Base-by-base conservation (phyloP, 2,113 vertebrate species). In the Varanus salvator region DNA sequence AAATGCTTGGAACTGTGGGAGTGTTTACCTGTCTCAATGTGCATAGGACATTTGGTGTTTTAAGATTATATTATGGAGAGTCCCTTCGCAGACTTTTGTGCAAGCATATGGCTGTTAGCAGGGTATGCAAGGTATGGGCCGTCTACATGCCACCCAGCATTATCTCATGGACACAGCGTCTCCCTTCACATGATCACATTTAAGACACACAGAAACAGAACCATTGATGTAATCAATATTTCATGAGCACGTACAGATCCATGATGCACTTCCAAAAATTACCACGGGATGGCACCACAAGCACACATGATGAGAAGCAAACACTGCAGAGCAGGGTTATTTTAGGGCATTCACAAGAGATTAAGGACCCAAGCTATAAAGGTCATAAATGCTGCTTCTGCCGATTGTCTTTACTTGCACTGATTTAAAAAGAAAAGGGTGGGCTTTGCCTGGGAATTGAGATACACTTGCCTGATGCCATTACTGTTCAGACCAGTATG, bases 101-200 rank as follows among this genome's bases (percentile, higher is more conserved):
- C 15, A 3, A 14, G 57, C 11, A 12, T 60, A 29, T 80, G 6
- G 11, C 4, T 12, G 27, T 31, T 23, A 9, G 2, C 2, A 34
- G 34, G 23, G 6, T 60, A 66, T 29, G 76, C 15, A 34, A 21
- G 31, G 52, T n/a, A 6, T 44, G 25, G 38, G 9, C 27, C 66
- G 23, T 78, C n/a, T 44, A 8, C 31, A 66, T 77, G 81, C 48
- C 60, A 19, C n/a, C 38, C 48, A 12, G n/a, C 29, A 31, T 25
- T 64, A 78, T 77, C 57, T 89, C 60, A 17, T 21, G 80, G 84
- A 71, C 60, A 50, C 27, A 85, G 50, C 44, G 6, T 17, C 85
- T 64, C 0, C 0, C 23, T 90, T 21, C 80, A 54, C 50, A 78
- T 23, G 0, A 0, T 5, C 76, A 31, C 0, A 0, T 0, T 1